phyloP scores from a whole-genome alignment of 2,888 invertebrate species.

The Cheilosia grossa region DNA sequence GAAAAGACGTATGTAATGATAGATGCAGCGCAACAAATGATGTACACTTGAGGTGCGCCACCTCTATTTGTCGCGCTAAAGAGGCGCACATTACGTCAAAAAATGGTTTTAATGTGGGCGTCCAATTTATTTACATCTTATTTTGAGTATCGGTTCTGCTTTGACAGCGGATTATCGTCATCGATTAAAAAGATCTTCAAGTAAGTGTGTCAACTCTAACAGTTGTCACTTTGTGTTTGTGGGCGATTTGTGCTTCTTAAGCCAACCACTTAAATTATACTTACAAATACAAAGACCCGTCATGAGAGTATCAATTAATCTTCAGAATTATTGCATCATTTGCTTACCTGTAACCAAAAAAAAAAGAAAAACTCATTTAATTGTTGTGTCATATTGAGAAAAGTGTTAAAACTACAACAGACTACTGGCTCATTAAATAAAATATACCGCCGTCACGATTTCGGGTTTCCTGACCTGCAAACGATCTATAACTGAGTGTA shows the following conservation, averaged over 20 bases:
- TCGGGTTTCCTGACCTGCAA: slow-evolving; percentile 13
- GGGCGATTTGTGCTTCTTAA: not conserved
- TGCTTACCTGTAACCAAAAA: slow-evolving; percentile 65
- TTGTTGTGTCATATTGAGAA: slow-evolving; percentile 14
- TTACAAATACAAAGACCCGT: slow-evolving; percentile 6
- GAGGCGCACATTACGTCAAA: slow-evolving; percentile 26
- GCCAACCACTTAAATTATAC: not conserved
- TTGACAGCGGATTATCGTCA: slow-evolving; percentile 1
- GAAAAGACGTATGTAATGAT: slow-evolving; percentile 28
- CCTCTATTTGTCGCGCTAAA: slow-evolving; percentile 9
- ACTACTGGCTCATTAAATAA: slow-evolving; percentile 20
- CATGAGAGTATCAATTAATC: not conserved
- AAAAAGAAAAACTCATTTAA: slow-evolving; percentile 14
- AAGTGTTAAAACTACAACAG: not conserved
- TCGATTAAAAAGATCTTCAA: not conserved
- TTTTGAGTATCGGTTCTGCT: slow-evolving; percentile 4
- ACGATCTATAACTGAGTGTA: not conserved
- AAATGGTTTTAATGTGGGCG: not conserved
- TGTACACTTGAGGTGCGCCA: slow-evolving; percentile 12
- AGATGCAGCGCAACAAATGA: slow-evolving; percentile 18
- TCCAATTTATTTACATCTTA: not conserved
- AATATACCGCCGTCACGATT: slow-evolving; percentile 44
- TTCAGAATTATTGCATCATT: slow-evolving; percentile 29
- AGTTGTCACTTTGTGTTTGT: not conserved
- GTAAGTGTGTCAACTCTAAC: slow-evolving; percentile 35